Conservation (phyloP, 2,888 invertebrate species). For the Eristalis intricaria region DNA sequence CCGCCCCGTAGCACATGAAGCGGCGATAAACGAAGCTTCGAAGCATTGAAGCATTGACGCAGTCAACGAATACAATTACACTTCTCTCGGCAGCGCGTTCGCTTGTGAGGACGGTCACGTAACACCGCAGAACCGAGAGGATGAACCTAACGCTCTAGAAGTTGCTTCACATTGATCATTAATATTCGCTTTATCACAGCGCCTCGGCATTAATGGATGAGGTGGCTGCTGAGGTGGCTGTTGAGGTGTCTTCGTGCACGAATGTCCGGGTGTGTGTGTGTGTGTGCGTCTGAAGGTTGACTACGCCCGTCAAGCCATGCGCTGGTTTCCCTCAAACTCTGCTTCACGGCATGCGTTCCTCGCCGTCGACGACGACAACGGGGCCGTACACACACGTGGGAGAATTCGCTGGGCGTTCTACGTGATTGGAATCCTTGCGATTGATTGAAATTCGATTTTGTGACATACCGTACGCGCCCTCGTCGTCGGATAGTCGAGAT, state of each 20-base stretch:
- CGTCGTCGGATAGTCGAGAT: conserved; percentile 55
- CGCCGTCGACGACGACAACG: background rate
- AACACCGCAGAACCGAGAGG: conserved; percentile 39
- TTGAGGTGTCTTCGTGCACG: background rate
- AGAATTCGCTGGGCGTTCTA: conserved; percentile 59
- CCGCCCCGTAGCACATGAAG: background rate
- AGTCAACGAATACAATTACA: background rate
- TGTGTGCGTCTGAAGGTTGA: conserved; percentile 12
- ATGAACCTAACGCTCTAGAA: conserved; percentile 48
- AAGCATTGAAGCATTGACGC: background rate
- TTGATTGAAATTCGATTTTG: conserved; percentile 71
- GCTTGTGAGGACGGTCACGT: conserved; percentile 66
- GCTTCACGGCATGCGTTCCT: background rate
- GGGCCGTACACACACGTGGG: conserved; percentile 25
- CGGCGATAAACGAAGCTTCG: background rate
- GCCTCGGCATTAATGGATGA: conserved; percentile 63
- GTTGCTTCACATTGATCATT: conserved; percentile 66
- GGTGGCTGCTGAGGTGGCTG: conserved; percentile 16
- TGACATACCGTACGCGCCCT: conserved; percentile 68
- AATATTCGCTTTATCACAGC: conserved; percentile 70
- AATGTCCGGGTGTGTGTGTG: background rate
- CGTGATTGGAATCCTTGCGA: conserved; percentile 71
- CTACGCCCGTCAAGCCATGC: too few species aligned
- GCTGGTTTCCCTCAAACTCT: background rate
- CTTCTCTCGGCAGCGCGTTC: conserved; percentile 28